phyloP scores from a whole-genome alignment of 2,888 invertebrate species.

The Conops quadrifasciatus region DNA sequence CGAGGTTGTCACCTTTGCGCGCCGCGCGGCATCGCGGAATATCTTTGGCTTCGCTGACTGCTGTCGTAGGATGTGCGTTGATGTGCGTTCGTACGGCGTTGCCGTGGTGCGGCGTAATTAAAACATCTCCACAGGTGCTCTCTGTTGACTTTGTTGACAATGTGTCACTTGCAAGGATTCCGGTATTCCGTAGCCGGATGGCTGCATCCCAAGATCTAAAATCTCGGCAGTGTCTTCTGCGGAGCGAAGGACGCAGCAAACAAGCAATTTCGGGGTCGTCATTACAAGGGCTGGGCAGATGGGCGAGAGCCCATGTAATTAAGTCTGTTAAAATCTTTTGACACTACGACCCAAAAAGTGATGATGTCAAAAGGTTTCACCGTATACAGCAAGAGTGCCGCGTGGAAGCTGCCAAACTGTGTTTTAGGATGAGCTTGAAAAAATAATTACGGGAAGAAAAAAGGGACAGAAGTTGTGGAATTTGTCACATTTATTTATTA shows the following conservation, averaged over 20 bases:
- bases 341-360: constrained; percentile 19
- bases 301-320: constrained; percentile 20
- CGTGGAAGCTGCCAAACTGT: too few species aligned
- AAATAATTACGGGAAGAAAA: too few species aligned
- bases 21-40: constrained; percentile 14
- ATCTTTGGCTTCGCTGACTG: constrained; percentile 21
- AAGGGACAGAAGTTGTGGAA: too few species aligned
- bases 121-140: constrained; percentile 61
- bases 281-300: not conserved
- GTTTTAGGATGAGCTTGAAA: too few species aligned
- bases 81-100: constrained; percentile 26
- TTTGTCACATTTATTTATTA: too few species aligned
- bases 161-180: constrained; percentile 63
- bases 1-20: too few species aligned
- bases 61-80: constrained; percentile 6
- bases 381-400: too few species aligned
- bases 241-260: constrained; percentile 20
- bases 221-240: not conserved
- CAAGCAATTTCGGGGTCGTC: constrained; percentile 37
- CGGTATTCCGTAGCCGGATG: constrained; percentile 56
- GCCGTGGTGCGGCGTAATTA: constrained; percentile 57
- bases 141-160: constrained; percentile 56
- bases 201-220: constrained; percentile 35
- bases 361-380: constrained; percentile 19
- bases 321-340: constrained; percentile 34